A percentile compares a stretch with the other conserved stretches of the same genome.
Evolutionary conservation across 2,797 vertebrate species (phyloP).

Genomic region (Parotocinclus haroldoi): DNA sequence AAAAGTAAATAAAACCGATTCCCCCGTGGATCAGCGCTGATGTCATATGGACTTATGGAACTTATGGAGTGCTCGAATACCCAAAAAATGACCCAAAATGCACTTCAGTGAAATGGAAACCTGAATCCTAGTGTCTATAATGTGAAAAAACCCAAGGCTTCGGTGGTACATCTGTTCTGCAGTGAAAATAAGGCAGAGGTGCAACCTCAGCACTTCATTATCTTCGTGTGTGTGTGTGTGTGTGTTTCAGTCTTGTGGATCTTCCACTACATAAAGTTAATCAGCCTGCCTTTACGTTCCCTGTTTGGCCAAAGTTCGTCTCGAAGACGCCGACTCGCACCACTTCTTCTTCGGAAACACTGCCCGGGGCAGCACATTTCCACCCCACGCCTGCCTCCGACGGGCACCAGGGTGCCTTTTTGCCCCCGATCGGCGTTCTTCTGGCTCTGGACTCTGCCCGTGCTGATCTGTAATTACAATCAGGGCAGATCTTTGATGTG

Average conservation of each 20-base stretch:
- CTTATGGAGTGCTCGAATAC: too few relatives aligned
- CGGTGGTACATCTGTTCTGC: conserved; percentile 43
- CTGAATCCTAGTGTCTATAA: too few relatives aligned
- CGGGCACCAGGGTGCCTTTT: background rate
- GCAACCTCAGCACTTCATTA: conserved; percentile 50
- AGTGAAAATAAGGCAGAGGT: conserved; percentile 52
- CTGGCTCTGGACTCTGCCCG: background rate
- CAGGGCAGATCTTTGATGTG: background rate
- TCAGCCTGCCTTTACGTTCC: conserved; percentile 32
- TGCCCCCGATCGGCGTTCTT: background rate
- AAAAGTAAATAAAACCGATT: too few relatives aligned
- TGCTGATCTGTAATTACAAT: conserved; percentile 15
- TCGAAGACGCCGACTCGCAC: background rate
- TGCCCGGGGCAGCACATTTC: conserved; percentile 12
- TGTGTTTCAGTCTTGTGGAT: conserved; percentile 34
- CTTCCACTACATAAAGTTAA: conserved; percentile 52
- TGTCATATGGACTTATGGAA: too few relatives aligned
- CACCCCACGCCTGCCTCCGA: conserved; percentile 1
- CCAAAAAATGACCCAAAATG: too few relatives aligned
- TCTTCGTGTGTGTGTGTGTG: conserved; percentile 29
- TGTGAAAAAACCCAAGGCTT: conserved; percentile 32
- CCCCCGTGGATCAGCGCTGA: too few relatives aligned
- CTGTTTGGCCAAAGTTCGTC: conserved; percentile 15
- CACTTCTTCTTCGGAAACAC: conserved; percentile 13
- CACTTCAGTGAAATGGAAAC: too few relatives aligned